Conservation (phyloP, 2,797 vertebrate species). For the Takifugu ocellatus region DNA sequence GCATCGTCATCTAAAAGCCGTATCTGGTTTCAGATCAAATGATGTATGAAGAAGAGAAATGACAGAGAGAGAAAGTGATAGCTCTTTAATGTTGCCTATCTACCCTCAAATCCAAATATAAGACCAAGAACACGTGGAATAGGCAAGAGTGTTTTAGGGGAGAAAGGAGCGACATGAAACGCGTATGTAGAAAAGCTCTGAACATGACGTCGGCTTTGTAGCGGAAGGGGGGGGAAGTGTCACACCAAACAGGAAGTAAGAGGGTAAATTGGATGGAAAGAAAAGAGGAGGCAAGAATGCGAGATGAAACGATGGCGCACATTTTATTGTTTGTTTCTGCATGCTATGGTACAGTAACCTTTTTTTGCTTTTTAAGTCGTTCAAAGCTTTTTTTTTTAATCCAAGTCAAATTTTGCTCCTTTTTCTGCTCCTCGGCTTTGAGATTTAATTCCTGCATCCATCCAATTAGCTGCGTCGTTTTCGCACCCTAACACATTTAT, state of each 20-base stretch:
- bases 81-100: slow-evolving; percentile 74
- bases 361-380: slow-evolving; percentile 36
- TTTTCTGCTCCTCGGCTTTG: slow-evolving; percentile 10
- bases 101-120: slow-evolving; percentile 74
- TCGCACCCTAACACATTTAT: background rate
- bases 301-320: slow-evolving; percentile 38
- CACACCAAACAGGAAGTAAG: slow-evolving; percentile 49
- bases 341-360: slow-evolving; percentile 27
- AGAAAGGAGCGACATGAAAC: slow-evolving; percentile 68
- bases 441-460: slow-evolving; percentile 28
- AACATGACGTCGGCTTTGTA: slow-evolving; percentile 71
- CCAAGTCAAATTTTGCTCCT: slow-evolving; percentile 34
- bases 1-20: slow-evolving; percentile 68
- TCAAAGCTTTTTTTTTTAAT: slow-evolving; percentile 14
- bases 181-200: slow-evolving; percentile 69
- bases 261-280: slow-evolving; percentile 64
- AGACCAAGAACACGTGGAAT: slow-evolving; percentile 66
- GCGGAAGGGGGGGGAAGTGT: slow-evolving; percentile 38
- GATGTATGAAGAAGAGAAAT: slow-evolving; percentile 69
- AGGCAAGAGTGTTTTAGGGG: slow-evolving; percentile 64
- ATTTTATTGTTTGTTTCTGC: slow-evolving; percentile 53
- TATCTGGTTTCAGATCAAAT: slow-evolving; percentile 75
- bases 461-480: background rate
- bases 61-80: slow-evolving; percentile 68
- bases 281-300: slow-evolving; percentile 39